phyloP scores from a whole-genome alignment of 2,888 invertebrate genomes.

The Dynastes tityus region DNA sequence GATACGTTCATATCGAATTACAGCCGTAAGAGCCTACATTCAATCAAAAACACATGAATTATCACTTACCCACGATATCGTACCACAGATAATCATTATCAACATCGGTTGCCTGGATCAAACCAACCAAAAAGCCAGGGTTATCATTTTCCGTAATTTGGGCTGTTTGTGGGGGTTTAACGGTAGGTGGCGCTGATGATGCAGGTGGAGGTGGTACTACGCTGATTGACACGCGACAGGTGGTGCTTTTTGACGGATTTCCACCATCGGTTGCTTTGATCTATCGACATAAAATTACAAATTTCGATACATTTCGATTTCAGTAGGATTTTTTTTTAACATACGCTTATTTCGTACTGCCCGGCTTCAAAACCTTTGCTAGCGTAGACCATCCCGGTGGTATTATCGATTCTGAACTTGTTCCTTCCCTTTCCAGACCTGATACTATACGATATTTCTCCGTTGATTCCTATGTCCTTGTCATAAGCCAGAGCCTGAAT shows the following conservation, averaged over 20 bases:
- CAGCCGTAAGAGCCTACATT: too few species aligned
- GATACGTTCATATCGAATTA: too few species aligned
- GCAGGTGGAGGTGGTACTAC: conserved; percentile 76
- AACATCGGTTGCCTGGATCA: conserved; percentile 88
- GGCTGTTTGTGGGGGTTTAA: conserved; percentile 78
- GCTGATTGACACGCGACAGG: conserved; percentile 83
- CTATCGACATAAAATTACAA: conserved; percentile 67
- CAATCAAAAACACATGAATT: too few species aligned
- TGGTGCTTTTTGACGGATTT: conserved; percentile 80
- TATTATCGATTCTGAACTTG: conserved; percentile 86
- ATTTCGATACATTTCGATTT: background rate
- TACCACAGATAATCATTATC: conserved; percentile 94
- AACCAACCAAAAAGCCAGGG: conserved; percentile 89
- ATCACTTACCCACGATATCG: conserved; percentile 85
- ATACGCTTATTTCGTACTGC: conserved; percentile 79
- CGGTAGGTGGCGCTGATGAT: conserved; percentile 77
- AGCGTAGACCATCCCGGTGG: conserved; percentile 87
- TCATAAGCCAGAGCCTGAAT: conserved; percentile 86
- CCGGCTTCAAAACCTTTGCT: conserved; percentile 81
- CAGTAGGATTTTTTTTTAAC: conserved; percentile 55
- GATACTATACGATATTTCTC: conserved; percentile 86
- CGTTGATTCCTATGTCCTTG: conserved; percentile 86
- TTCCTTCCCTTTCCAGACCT: conserved; percentile 85
- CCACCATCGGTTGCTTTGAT: conserved; percentile 89
- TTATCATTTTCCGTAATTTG: conserved; percentile 89